Percentiles rank a stretch among this genome's conserved stretches.
Evolutionary conservation across 2,113 vertebrate species (phyloP).

Genomic region (Colossoma macropomum): DNA sequence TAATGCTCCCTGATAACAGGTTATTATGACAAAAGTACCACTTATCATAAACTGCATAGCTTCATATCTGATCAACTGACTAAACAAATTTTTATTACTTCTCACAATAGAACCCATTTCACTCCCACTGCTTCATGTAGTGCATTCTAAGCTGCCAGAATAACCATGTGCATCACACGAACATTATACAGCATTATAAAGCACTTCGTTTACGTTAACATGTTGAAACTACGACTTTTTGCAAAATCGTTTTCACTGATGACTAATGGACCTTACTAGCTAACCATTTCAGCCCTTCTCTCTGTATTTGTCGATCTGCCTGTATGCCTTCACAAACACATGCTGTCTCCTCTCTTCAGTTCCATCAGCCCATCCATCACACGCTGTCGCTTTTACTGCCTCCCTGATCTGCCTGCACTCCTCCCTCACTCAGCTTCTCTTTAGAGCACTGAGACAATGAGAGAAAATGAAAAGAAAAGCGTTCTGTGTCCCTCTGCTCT

Average conservation of each 20-base stretch:
- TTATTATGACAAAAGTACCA: no score
- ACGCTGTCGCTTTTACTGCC: constrained; percentile 11
- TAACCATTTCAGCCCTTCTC: background rate
- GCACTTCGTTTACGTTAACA: background rate
- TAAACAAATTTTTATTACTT: no score
- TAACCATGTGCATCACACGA: background rate
- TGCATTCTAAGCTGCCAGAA: no score
- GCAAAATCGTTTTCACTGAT: no score
- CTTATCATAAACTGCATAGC: no score
- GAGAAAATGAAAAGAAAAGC: constrained; percentile 14
- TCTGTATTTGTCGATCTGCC: constrained; percentile 9
- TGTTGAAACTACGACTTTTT: background rate
- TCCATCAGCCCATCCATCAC: constrained; percentile 7
- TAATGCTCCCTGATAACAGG: no score
- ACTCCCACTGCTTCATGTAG: no score
- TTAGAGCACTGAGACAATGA: background rate
- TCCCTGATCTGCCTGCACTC: background rate
- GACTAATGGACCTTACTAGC: background rate
- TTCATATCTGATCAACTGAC: no score
- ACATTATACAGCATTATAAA: background rate
- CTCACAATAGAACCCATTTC: no score
- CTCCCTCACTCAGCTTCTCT: constrained; percentile 12
- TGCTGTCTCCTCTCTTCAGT: constrained; percentile 1
- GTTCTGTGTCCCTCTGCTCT: constrained; percentile 1
- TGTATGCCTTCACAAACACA: background rate